Percentiles rank a stretch among this genome's conserved stretches.
phyloP scores from a whole-genome alignment of 2,113 vertebrate genomes.

The Datnioides undecimradiatus region DNA sequence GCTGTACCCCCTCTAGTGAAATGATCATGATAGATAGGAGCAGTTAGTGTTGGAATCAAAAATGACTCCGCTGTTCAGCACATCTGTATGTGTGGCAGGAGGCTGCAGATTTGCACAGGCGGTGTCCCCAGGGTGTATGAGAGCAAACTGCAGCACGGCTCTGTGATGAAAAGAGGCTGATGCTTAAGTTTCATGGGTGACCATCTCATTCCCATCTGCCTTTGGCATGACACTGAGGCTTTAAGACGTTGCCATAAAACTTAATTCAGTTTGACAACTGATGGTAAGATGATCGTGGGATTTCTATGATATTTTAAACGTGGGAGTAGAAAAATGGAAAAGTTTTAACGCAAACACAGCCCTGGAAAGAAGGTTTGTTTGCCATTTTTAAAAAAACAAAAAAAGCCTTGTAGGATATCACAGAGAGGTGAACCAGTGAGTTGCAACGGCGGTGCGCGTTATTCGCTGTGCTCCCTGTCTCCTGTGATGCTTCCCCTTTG shows the following conservation, averaged over 20 bases:
- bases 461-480: conserved; percentile 19
- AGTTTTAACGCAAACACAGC: not conserved
- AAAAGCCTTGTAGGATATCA: not conserved
- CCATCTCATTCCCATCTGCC: conserved; percentile 30
- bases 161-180: conserved; percentile 10
- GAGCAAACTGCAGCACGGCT: conserved; percentile 37
- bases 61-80: conserved; percentile 23
- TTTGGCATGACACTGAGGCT: not conserved
- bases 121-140: conserved; percentile 6
- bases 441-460: conserved; percentile 19
- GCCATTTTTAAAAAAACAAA: not conserved
- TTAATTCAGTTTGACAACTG: not conserved
- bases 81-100: conserved; percentile 29
- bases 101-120: conserved; percentile 27
- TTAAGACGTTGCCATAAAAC: not conserved
- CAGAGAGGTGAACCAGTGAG: conserved; percentile 5
- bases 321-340: not conserved
- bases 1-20: conserved; percentile 12
- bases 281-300: not conserved
- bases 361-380: not conserved
- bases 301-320: not conserved
- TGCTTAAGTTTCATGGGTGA: conserved; percentile 18
- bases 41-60: conserved; percentile 32
- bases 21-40: conserved; percentile 18
- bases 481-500: conserved; percentile 24